phyloP scores from a whole-genome alignment of 2,113 vertebrate genomes.

The Haplochromis vanheusdeni region DNA sequence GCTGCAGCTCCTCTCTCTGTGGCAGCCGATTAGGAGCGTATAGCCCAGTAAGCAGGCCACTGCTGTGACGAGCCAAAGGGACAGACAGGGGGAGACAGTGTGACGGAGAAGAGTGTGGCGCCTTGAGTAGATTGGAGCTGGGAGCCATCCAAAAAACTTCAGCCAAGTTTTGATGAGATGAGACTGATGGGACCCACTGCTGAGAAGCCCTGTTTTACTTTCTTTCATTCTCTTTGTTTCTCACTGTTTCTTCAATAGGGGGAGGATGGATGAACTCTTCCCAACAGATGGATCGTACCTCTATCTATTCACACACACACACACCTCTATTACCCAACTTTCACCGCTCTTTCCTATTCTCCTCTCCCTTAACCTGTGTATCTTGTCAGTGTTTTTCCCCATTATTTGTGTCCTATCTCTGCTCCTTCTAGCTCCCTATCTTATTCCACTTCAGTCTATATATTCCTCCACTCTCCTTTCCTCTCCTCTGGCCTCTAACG shows the following conservation, averaged over 20 bases:
- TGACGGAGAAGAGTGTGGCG: conserved; percentile 44
- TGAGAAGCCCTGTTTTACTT: conserved; percentile 33
- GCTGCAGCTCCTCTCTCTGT: conserved; percentile 22
- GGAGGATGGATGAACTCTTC: conserved; percentile 39
- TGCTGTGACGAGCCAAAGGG: conserved; percentile 52
- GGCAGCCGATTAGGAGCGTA: conserved; percentile 37
- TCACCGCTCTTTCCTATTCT: conserved; percentile 47
- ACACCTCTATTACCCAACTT: conserved; percentile 55
- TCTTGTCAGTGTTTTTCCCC: conserved; percentile 51
- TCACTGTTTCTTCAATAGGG: background rate
- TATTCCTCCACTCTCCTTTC: conserved; percentile 24
- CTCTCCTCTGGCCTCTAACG: conserved; percentile 42
- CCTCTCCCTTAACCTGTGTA: conserved; percentile 30
- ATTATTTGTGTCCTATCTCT: conserved; percentile 52
- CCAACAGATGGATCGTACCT: conserved; percentile 36
- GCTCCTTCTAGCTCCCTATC: conserved; percentile 44
- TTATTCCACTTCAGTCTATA: conserved; percentile 50
- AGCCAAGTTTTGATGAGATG: conserved; percentile 64
- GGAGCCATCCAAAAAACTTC: conserved; percentile 57
- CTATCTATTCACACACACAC: conserved; percentile 32
- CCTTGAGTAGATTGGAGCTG: conserved; percentile 39
- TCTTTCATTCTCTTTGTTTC: background rate
- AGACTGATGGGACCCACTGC: conserved; percentile 49
- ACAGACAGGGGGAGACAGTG: conserved; percentile 64
- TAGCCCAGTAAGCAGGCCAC: conserved; percentile 31